Base-by-base conservation (phyloP, 2,797 vertebrate species). In the Pseudopleuronectes americanus region DNA sequence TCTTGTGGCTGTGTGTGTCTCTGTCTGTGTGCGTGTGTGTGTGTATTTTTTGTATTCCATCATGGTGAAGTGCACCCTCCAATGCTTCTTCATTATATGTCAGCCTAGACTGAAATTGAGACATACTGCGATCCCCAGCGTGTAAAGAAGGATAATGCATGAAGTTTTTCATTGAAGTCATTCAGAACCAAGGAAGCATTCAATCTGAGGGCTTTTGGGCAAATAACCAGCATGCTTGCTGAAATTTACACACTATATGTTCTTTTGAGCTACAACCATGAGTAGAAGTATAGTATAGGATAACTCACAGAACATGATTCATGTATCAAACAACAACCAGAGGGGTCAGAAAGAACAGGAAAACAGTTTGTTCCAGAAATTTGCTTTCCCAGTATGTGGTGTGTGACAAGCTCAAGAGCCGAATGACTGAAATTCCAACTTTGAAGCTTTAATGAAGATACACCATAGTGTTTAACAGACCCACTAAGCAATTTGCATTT, bases 381-480 rank as follows among this genome's bases (percentile, higher is more conserved):
- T 52, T 68, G 55, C 71, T 71, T 83, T 85, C 69, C 73, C 83
- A 55, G 80, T 71, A 68, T 75, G 81, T 77, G 60, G 64, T 80
- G 81, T 88, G 83, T 81, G 88, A 87, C 85, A 84, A 88, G 84
- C 79, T 90, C 36, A 48, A 38, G 63, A 74, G 84, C 87, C 86
- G 87, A 92, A 91, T 93, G 54, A 83, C 79, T 88, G 71, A 78
- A 85, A 91, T 93, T 93, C 92, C 89, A 88, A 79, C 93, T 94
- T 95, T 94, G 93, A 92, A 93, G 90, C 88, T 92, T 93, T 93
- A 94, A 92, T 92, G 88, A 92, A 87, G 85, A 92, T 90, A 87
- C 86, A 89, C 91, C 88, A 85, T 92, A 87, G 89, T 90, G 88
- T 93, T 94, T 93, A 89, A 91, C 85, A 89, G 91, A 91, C 88